Conservation (phyloP, 1,140 invertebrate genomes). For the Leptoteleia sp. region DNA sequence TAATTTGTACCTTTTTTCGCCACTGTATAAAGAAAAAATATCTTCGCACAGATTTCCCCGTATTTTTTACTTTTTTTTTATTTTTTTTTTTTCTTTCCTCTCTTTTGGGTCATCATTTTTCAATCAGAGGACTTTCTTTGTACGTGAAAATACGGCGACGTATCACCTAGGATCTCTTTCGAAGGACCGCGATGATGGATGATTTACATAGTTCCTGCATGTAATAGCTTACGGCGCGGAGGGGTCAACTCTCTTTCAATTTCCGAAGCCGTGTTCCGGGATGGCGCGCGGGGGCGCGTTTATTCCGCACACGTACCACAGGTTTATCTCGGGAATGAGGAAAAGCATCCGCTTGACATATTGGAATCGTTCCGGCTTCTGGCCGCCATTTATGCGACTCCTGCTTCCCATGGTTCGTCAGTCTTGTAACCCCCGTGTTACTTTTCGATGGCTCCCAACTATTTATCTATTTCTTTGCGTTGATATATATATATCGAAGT, state of each 20-base stretch:
- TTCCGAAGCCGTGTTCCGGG: conserved; percentile 53
- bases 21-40: too few relatives aligned
- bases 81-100: too few relatives aligned
- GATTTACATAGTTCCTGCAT: conserved; percentile 60
- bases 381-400: conserved; percentile 74
- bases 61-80: too few relatives aligned
- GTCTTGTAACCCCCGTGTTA: conserved; percentile 43
- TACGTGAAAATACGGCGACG: conserved; percentile 1
- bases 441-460: conserved; percentile 14
- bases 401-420: conserved; percentile 49
- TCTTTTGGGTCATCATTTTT: conserved; percentile 28
- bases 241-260: conserved; percentile 70
- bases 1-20: too few relatives aligned
- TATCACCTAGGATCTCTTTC: conserved; percentile 5
- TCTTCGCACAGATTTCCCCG: too few relatives aligned
- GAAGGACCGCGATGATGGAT: conserved; percentile 29
- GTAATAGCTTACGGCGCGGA: conserved; percentile 54
- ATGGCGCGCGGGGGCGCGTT: conserved; percentile 41
- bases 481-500: conserved; percentile 23
- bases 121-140: conserved; percentile 13
- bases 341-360: conserved; percentile 72
- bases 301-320: conserved; percentile 74
- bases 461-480: conserved; percentile 20
- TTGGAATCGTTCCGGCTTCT: conserved; percentile 75
- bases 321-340: conserved; percentile 75